phyloP scores from a whole-genome alignment of 2,888 invertebrate species.

The Pteria penguin region DNA sequence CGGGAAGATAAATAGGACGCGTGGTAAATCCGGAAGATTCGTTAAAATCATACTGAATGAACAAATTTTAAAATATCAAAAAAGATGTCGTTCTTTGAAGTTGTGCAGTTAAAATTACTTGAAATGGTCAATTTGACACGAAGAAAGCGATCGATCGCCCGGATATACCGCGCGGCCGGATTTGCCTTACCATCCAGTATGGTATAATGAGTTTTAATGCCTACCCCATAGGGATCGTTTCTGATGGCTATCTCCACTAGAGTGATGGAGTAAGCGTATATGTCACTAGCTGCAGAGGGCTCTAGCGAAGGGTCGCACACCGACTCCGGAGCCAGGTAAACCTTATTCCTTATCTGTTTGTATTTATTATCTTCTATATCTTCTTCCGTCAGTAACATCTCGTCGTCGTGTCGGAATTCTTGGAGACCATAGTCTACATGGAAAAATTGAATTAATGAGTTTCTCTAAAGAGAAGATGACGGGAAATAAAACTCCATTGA shows the following conservation, averaged over 20 bases:
- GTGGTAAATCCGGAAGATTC: background rate
- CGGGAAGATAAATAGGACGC: too few relatives aligned
- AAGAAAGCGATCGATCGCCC: too few relatives aligned
- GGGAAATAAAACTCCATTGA: too few relatives aligned
- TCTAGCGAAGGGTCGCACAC: background rate
- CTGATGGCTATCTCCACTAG: conserved; percentile 73
- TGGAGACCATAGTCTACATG: conserved; percentile 61
- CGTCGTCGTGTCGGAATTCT: conserved; percentile 51
- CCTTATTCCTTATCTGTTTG: conserved; percentile 44
- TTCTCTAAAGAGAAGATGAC: too few relatives aligned
- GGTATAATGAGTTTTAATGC: too few relatives aligned
- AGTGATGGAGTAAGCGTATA: conserved; percentile 72
- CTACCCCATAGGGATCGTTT: conserved; percentile 71
- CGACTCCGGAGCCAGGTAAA: conserved; percentile 71
- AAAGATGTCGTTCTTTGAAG: too few relatives aligned
- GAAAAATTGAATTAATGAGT: background rate
- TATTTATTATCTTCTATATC: conserved; percentile 46
- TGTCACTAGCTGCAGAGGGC: conserved; percentile 58
- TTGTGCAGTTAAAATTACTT: too few relatives aligned
- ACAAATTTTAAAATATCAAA: too few relatives aligned
- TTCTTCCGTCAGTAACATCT: conserved; percentile 29
- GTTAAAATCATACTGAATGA: too few relatives aligned
- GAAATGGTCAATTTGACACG: background rate
- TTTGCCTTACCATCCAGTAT: too few relatives aligned
- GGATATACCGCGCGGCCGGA: too few relatives aligned